Base-by-base conservation (phyloP, 2,888 invertebrate genomes). In the Drosophila planitibia region DNA sequence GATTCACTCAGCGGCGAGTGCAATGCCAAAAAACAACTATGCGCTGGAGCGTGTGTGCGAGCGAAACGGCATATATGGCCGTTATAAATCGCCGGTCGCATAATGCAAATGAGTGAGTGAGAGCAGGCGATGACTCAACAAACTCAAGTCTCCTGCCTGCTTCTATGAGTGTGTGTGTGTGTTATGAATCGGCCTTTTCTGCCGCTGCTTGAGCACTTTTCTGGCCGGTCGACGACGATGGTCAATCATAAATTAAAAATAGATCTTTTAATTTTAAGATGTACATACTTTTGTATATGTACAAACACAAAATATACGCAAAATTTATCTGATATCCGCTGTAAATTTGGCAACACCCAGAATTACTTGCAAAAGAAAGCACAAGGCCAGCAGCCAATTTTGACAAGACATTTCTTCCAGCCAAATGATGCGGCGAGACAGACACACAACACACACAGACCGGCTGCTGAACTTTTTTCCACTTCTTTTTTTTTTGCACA, bases 21-120 rank as follows among this genome's bases (percentile, higher is more conserved):
- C 81, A 81, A 74, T 70, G 87, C 72, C 78, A 81, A 81, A 76
- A 81, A 30, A 32, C n/a, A 54, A 67, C 64, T 76, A 69, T 64
- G 59, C 65, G 74, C 81, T 89, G 82, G 84, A 86, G 72, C 53
- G 28, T 49, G 71, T 70, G 78, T 78, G 85, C 63, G 81, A 85
- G 68, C 10, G 85, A 88, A 85, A 89, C 60, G 70, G 88, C 72
- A 69, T 61, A 74, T 72, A 67, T 68, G 78, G 82, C 85, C 88
- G 88, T 89, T 85, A 85, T 83, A 88, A 90, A 79, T 73, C 69
- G 89, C 78, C 86, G 84, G 79, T 70, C 74, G 72, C 57, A 57
- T 44, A 81, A 88, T 89, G 90, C 87, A 86, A 84, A 90, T 84
- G 86, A 84, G 90, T 77, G 87, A 87, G 84, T 78, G 90, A 90